Conservation (phyloP, 1,140 invertebrate species). For the Drosophila fuyamai region DNA sequence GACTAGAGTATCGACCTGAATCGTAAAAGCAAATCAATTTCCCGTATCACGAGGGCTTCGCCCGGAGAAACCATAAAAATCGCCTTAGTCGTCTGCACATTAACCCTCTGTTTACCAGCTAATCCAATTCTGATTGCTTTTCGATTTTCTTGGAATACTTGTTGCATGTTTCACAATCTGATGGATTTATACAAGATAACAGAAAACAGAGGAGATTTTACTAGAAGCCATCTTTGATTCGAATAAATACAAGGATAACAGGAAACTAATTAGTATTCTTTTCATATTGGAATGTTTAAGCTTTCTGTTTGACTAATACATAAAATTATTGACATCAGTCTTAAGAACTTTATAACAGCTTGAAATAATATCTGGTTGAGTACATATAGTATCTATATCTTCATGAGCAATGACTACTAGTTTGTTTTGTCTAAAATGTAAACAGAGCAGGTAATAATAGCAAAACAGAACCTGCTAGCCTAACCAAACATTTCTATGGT, state of each 20-base stretch:
- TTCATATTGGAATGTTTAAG: no score
- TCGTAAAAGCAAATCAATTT: constrained; percentile 54
- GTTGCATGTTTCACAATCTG: constrained; percentile 21
- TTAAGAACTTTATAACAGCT: no score
- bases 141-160: neutral
- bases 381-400: neutral
- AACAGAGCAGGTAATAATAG: constrained; percentile 1
- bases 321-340: no score
- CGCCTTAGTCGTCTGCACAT: constrained; percentile 15
- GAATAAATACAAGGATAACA: no score
- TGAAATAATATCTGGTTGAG: no score
- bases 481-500: neutral
- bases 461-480: neutral
- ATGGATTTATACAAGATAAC: neutral
- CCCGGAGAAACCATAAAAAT: constrained; percentile 41
- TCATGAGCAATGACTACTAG: neutral
- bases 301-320: no score
- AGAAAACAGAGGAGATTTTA: neutral
- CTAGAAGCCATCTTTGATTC: neutral
- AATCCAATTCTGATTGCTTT: constrained; percentile 40
- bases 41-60: constrained; percentile 41
- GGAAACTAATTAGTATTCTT: no score
- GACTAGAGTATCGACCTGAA: constrained; percentile 24
- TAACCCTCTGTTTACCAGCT: constrained; percentile 34
- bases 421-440: constrained; percentile 4